phyloP scores from a whole-genome alignment of 2,888 invertebrate species.

The Apocheima hispidaria region DNA sequence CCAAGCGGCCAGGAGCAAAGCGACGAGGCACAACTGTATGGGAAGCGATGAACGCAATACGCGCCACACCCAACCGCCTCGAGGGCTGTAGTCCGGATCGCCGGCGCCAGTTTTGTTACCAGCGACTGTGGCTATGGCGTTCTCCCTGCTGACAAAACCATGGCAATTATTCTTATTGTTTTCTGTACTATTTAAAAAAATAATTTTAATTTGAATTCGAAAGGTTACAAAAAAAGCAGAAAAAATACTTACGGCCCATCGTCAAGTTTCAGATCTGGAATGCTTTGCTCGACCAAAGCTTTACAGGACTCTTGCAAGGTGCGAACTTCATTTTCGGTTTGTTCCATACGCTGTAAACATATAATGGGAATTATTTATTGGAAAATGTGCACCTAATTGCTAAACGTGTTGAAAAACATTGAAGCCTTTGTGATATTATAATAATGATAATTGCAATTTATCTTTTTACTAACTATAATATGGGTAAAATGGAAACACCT shows the following conservation, averaged over 20 bases:
- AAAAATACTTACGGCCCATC: constrained; percentile 77
- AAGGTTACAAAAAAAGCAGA: background rate
- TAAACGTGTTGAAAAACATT: no score
- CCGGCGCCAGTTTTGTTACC: constrained; percentile 84
- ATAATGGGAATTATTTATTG: background rate
- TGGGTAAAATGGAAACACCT: background rate
- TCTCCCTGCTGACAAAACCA: constrained; percentile 59
- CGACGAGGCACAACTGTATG: constrained; percentile 91
- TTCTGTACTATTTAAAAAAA: background rate
- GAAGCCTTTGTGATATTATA: no score
- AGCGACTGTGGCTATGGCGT: constrained; percentile 59
- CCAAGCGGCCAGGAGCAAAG: constrained; percentile 91
- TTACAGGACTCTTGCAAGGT: constrained; percentile 89
- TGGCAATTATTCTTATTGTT: background rate
- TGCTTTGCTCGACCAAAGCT: constrained; percentile 81
- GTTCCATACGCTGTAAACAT: constrained; percentile 86
- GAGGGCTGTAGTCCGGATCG: constrained; percentile 85
- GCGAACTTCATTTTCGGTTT: constrained; percentile 90
- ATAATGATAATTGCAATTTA: no score
- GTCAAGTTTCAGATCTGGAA: constrained; percentile 77
- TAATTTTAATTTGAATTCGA: background rate
- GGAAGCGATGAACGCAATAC: constrained; percentile 92
- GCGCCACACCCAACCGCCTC: constrained; percentile 89
- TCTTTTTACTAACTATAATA: background rate
- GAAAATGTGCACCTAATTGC: no score